Evolutionary conservation across 2,113 vertebrate genomes (phyloP).

Genomic region (Tyto alba): DNA sequence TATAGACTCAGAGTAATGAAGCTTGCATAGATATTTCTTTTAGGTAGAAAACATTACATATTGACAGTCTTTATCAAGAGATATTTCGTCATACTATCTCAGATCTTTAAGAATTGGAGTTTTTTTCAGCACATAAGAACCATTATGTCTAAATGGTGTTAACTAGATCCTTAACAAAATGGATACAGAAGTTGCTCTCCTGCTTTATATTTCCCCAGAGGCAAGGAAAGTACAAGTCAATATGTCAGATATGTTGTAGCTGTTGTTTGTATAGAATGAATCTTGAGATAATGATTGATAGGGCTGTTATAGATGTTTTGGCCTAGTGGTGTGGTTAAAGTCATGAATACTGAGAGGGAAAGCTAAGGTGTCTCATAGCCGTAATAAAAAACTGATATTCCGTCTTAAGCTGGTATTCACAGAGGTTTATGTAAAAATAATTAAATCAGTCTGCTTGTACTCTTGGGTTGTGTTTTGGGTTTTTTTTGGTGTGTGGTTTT

Average conservation of each 20-base stretch:
- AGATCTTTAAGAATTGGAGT: neutral
- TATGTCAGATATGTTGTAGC: neutral
- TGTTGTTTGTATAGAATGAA: neutral
- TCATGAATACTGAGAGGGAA: neutral
- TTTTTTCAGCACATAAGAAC: neutral
- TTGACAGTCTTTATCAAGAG: neutral
- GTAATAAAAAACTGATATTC: neutral
- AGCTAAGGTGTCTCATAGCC: neutral
- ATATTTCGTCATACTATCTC: neutral
- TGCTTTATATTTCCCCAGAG: neutral
- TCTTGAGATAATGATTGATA: neutral
- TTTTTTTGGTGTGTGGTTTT: too few species aligned
- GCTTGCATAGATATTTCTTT: neutral
- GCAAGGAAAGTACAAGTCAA: neutral
- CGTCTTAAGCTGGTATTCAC: neutral
- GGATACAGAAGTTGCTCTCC: neutral
- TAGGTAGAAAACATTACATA: neutral
- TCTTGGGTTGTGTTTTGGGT: rapidly evolving
- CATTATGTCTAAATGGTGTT: neutral
- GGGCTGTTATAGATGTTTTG: neutral
- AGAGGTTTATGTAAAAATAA: neutral
- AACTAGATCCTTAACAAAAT: neutral
- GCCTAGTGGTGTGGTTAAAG: neutral
- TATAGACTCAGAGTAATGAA: neutral
- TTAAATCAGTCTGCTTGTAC: neutral